These are phyloP conservation scores for Nothoprocta pentlandii DNA, from an alignment of 2,113 vertebrate genomes.

Conservation along the genomic window DNA sequence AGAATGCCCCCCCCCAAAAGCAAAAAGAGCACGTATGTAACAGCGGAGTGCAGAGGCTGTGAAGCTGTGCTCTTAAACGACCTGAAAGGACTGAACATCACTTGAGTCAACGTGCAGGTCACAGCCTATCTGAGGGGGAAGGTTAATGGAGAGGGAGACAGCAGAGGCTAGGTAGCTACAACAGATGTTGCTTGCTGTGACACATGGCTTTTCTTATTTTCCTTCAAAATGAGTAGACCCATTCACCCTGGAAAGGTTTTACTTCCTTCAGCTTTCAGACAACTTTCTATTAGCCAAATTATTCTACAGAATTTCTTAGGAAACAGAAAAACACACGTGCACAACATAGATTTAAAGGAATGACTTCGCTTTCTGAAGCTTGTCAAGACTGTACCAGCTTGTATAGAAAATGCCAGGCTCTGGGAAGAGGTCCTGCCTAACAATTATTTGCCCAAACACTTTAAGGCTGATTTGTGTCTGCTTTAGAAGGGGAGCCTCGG, in stretches of 20 bases:
- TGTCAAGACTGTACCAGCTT: background rate
- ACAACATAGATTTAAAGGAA: background rate
- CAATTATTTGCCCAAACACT: background rate
- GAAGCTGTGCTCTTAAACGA: background rate
- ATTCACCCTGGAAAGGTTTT: background rate
- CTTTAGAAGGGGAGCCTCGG: background rate
- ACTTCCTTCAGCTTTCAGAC: background rate
- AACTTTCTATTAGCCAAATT: background rate
- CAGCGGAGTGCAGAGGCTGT: rapidly evolving
- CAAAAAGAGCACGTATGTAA: background rate
- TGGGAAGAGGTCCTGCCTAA: background rate
- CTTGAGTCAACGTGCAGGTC: background rate
- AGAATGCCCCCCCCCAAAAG: background rate
- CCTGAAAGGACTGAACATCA: background rate
- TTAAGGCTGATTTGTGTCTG: background rate
- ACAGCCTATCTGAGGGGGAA: background rate
- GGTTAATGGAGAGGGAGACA: background rate
- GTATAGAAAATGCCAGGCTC: background rate
- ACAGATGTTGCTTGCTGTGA: background rate
- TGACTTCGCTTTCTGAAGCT: background rate
- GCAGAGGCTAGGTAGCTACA: rapidly evolving
- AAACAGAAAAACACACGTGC: background rate
- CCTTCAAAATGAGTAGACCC: background rate
- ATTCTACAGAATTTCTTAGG: background rate
- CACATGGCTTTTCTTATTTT: background rate